Base-by-base conservation (phyloP, 92 coral and sea anemone genomes). In the Plumapathes pennacea region DNA sequence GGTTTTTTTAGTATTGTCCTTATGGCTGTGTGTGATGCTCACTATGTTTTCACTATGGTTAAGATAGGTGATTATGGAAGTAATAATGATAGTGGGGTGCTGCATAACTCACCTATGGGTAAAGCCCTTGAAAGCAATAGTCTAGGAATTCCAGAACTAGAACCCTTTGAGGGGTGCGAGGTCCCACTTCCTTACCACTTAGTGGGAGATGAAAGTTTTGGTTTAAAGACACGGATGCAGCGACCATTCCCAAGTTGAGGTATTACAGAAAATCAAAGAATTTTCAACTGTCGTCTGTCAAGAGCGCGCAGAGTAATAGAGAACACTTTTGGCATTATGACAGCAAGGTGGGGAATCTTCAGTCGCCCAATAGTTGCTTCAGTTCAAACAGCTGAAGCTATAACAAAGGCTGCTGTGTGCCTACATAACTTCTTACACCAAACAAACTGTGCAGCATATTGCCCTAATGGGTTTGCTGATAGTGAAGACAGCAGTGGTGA, bases 11-110 rank as follows among this genome's bases (percentile, higher is more conserved):
- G 69, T 41, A 50, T 82, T 11, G 89, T 76, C 34, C 60, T 69
- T 6, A 26, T 82, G 89, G 89, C 83, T 41, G 63, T 69, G 25
- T 75, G 89, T 53, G 83, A 82, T 75, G 83, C 80, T 43, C 62
- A 72, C 15, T 82, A 67, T 44, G 42, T 53, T 21, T 82, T 82
- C 59, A 67, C 72, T 28, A 28, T 67, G 14, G 78, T 82, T 6
- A 40, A 71, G 49, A 69, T 74, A 24, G 89, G 83, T 23, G 63
- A 69, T 59, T 82, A 76, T 67, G 89, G 89, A 14, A 74, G 83
- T 30, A 74, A 60, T 64, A 69, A 55, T 31, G 89, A 74, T 66
- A 63, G 70, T 67, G 83, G 83, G 8, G 69, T 76, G 31, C 77
- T 75, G 32, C 44, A 50, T 46, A 41, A 76, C 38, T 82, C 89